A percentile compares a stretch with the other conserved stretches of the same genome.
Evolutionary conservation across 2,888 invertebrate genomes (phyloP).

Genomic region (Melanostoma scalare): DNA sequence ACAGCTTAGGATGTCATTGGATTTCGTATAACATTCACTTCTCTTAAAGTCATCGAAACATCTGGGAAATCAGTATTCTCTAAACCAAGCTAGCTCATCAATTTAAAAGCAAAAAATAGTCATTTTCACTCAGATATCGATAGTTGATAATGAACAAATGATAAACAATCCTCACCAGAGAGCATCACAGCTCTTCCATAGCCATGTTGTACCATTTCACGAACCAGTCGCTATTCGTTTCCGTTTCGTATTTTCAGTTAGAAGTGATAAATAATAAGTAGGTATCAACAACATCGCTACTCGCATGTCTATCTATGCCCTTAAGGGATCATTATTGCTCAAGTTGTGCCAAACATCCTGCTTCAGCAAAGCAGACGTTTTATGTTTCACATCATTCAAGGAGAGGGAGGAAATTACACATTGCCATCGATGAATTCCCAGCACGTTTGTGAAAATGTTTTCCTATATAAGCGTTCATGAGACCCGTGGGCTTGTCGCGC

Average conservation of each 20-base stretch:
- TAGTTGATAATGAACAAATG: slow-evolving; percentile 36
- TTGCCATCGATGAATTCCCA: slow-evolving; percentile 71
- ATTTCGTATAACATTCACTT: slow-evolving; percentile 23
- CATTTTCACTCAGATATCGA: slow-evolving; percentile 60
- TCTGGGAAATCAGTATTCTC: slow-evolving; percentile 39
- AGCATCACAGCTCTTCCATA: slow-evolving; percentile 8
- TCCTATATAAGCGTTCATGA: slow-evolving; percentile 68
- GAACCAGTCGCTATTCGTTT: slow-evolving; percentile 1
- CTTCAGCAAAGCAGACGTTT: slow-evolving; percentile 47
- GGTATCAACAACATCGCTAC: slow-evolving; percentile 6
- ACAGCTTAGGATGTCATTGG: slow-evolving; percentile 12
- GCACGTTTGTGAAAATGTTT: slow-evolving; percentile 70
- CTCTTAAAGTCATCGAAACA: slow-evolving; percentile 36
- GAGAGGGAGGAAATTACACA: slow-evolving; percentile 56
- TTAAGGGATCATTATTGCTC: slow-evolving; percentile 64
- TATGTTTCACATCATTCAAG: slow-evolving; percentile 45
- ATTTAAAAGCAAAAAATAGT: slow-evolving; percentile 16
- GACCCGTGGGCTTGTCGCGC: slow-evolving; percentile 67
- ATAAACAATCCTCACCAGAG: slow-evolving; percentile 42
- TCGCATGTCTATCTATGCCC: slow-evolving; percentile 25
- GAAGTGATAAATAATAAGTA: slow-evolving; percentile 14
- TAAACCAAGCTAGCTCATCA: not conserved
- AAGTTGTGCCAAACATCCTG: slow-evolving; percentile 55
- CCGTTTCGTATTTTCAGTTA: slow-evolving; percentile 8
- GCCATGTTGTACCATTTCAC: slow-evolving; percentile 42